phyloP scores from a whole-genome alignment of 1,140 invertebrate species.

The Drosophila jambulina region DNA sequence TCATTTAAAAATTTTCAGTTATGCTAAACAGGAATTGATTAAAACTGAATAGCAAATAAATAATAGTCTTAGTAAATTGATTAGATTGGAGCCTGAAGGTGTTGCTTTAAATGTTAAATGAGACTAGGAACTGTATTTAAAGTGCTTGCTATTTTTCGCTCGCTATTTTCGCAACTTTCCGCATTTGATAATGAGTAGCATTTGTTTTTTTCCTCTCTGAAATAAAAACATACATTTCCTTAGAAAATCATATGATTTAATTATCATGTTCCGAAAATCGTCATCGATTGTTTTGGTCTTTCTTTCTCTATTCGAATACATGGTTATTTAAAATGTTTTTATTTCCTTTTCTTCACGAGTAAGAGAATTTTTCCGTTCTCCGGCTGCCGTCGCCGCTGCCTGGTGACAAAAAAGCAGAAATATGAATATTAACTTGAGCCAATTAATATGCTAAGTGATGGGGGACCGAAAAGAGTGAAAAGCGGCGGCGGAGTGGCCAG shows the following conservation, averaged over 20 bases:
- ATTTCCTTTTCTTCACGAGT: conserved; percentile 1
- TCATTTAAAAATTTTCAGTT: not conserved
- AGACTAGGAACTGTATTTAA: not conserved
- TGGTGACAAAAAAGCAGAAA: conserved; percentile 60
- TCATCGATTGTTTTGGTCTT: conserved; percentile 39
- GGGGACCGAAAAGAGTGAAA: conserved; percentile 10
- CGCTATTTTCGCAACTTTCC: not conserved
- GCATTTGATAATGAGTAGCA: not conserved
- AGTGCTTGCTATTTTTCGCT: not conserved
- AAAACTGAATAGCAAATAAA: not conserved
- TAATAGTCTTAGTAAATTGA: not conserved
- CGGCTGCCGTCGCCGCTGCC: conserved; percentile 5
- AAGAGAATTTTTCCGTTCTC: conserved; percentile 36
- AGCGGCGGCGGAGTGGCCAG: not conserved
- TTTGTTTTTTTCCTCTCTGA: not conserved
- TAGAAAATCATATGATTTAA: conserved; percentile 33
- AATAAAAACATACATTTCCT: not conserved
- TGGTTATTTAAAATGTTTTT: conserved; percentile 27
- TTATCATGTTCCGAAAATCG: conserved; percentile 12
- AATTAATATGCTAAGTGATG: conserved; percentile 82
- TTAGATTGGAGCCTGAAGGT: conserved; percentile 1
- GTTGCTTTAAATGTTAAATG: conserved; percentile 4
- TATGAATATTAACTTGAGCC: conserved; percentile 76
- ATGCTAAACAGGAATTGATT: conserved; percentile 4
- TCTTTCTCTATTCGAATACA: conserved; percentile 14